These are phyloP conservation scores for Trididemnum clinides DNA, from an alignment of 23 tunicate genomes.

Conservation along the genomic window DNA sequence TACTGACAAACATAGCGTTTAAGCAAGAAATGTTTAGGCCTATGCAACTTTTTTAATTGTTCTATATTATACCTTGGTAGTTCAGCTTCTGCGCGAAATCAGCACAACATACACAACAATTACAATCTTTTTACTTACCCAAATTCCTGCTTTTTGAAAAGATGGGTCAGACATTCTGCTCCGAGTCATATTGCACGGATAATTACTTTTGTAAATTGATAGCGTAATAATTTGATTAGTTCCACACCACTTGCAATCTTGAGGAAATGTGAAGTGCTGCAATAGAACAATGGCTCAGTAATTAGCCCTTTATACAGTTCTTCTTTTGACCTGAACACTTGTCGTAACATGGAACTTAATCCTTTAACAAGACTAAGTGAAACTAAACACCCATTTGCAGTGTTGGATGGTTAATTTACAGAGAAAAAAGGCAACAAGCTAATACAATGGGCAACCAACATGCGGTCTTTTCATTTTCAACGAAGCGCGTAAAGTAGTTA, in stretches of 20 bases:
- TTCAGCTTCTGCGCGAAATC: not conserved
- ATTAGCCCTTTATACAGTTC: too few species aligned
- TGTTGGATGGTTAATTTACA: too few species aligned
- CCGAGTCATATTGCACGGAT: conserved; percentile 70
- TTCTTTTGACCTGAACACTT: not conserved
- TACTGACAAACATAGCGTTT: too few species aligned
- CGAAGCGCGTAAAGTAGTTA: conserved; percentile 33
- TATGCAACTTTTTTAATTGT: not conserved
- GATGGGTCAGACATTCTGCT: conserved; percentile 72
- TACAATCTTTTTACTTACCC: conserved; percentile 33
- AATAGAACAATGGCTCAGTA: too few species aligned
- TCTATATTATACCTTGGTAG: not conserved
- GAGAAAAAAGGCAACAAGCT: too few species aligned
- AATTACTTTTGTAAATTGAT: too few species aligned
- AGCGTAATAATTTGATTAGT: too few species aligned
- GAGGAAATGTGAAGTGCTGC: too few species aligned
- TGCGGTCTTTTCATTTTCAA: not conserved
- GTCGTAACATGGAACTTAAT: conserved; percentile 8
- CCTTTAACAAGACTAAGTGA: not conserved
- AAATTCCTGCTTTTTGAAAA: conserved; percentile 50
- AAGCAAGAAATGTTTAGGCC: not conserved
- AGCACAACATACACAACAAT: not conserved
- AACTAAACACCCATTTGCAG: not conserved
- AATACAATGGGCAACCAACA: too few species aligned
- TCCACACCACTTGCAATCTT: too few species aligned